These are phyloP conservation scores for Nephrotoma guestfalica DNA, from an alignment of 2,888 invertebrate genomes.

Conservation along the genomic window DNA sequence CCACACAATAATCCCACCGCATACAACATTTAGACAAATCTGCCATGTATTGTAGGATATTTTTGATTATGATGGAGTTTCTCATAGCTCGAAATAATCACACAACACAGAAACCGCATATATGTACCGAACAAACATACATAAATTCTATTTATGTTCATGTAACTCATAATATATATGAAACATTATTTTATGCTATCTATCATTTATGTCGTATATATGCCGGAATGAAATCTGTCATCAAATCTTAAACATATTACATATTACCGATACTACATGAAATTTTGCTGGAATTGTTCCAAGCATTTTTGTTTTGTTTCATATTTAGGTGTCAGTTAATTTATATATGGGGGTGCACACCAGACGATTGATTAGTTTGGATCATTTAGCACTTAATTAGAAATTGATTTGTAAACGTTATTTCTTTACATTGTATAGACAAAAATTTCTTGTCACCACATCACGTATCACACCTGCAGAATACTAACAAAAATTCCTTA, in stretches of 20 bases:
- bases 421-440: neutral
- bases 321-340: neutral
- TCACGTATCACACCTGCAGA: neutral
- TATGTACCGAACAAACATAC: neutral
- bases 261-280: neutral
- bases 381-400: neutral
- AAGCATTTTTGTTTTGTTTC: neutral
- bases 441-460: neutral
- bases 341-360: neutral
- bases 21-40: neutral
- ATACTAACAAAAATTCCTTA: neutral
- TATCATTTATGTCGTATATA: neutral
- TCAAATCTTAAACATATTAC: neutral
- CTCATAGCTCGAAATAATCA: neutral
- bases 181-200: neutral
- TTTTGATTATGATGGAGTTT: neutral
- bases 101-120: neutral
- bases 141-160: neutral
- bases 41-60: neutral
- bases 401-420: neutral
- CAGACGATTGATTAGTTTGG: neutral
- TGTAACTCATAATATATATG: neutral
- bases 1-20: neutral
- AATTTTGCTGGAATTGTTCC: neutral
- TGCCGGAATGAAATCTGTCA: neutral